phyloP scores from a whole-genome alignment of 2,113 vertebrate genomes.

The Calidris pygmaea region DNA sequence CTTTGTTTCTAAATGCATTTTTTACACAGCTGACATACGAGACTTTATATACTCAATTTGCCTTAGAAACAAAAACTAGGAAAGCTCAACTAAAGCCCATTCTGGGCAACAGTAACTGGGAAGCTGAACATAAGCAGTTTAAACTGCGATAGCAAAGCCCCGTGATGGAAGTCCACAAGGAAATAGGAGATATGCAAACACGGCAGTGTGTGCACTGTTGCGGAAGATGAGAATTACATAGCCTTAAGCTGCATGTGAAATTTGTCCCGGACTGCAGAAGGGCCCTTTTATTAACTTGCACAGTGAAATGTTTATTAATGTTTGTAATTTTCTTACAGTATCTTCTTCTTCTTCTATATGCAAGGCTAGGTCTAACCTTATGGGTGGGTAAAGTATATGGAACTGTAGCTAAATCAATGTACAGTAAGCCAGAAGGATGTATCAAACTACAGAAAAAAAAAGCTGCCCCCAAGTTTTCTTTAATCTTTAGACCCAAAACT shows the following conservation, averaged over 20 bases:
- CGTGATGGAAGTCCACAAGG: neutral
- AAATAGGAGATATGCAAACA: neutral
- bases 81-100: neutral
- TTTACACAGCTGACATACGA: neutral
- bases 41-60: neutral
- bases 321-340: neutral
- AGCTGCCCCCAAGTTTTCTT: neutral
- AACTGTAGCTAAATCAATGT: neutral
- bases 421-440: neutral
- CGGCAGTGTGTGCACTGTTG: neutral
- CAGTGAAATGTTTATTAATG: neutral
- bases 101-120: neutral
- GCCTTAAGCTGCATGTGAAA: neutral
- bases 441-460: neutral
- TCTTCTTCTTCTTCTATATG: neutral
- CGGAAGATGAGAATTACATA: neutral
- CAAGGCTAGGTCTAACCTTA: neutral
- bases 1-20: neutral
- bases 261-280: neutral
- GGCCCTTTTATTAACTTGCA: neutral
- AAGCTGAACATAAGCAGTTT: neutral
- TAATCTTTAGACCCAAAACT: neutral
- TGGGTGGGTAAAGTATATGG: neutral
- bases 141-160: neutral
- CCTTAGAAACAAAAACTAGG: neutral